These are phyloP conservation scores for Pogonocichla stellata DNA, from an alignment of 2,113 vertebrate genomes.

Conservation along the genomic window DNA sequence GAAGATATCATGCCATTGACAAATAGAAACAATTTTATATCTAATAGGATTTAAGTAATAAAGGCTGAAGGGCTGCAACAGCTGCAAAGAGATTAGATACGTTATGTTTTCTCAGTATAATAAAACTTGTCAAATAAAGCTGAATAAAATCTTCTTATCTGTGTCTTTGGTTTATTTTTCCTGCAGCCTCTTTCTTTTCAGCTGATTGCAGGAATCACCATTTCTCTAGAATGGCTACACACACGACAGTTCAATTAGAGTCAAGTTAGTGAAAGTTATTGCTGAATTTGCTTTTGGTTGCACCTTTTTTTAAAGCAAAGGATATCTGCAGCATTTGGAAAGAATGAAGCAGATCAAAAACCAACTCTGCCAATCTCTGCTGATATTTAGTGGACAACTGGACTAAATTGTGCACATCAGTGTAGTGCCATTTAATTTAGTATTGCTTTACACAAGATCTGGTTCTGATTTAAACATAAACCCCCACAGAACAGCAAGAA, in stretches of 20 bases:
- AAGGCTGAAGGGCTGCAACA: conserved; percentile 63
- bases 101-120: conserved; percentile 65
- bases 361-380: not conserved
- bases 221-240: conserved; percentile 56
- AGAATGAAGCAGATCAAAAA: not conserved
- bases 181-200: conserved; percentile 55
- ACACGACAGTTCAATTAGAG: conserved; percentile 63
- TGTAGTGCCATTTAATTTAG: not conserved
- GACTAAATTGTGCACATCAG: not conserved
- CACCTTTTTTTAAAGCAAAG: not conserved
- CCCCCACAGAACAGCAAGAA: not conserved
- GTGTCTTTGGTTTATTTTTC: conserved; percentile 59
- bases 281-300: conserved; percentile 10
- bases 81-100: conserved; percentile 65
- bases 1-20: conserved; percentile 51
- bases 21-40: conserved; percentile 70
- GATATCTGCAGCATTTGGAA: not conserved
- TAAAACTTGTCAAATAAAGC: conserved; percentile 71
- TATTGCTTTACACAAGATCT: not conserved
- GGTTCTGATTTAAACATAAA: not conserved
- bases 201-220: conserved; percentile 42
- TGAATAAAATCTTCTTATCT: conserved; percentile 70
- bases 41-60: conserved; percentile 72
- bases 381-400: not conserved
- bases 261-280: conserved; percentile 63